Percentiles rank a stretch among this genome's conserved stretches.
These are phyloP conservation scores for Amblyjoppa proteus DNA, from an alignment of 2,888 invertebrate genomes.

Conservation along the genomic window DNA sequence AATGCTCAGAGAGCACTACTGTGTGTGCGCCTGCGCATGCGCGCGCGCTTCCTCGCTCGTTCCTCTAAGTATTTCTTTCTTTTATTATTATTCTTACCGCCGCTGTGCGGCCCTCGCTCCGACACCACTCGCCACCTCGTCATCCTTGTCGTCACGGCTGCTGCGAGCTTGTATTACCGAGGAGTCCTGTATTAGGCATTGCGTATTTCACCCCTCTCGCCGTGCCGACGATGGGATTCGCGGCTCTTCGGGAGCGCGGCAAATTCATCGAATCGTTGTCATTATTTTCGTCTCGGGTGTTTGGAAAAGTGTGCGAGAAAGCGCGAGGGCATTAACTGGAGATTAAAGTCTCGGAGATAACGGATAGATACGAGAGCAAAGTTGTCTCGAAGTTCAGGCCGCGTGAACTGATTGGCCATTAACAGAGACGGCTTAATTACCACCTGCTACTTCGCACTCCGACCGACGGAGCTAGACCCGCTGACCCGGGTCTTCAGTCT, in stretches of 20 bases:
- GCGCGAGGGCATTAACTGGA: background rate
- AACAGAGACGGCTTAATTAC: constrained; percentile 61
- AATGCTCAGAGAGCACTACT: constrained; percentile 66
- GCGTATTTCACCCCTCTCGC: background rate
- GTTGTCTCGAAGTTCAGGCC: constrained; percentile 35
- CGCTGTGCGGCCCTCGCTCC: constrained; percentile 13
- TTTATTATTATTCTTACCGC: constrained; percentile 13
- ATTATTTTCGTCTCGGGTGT: background rate
- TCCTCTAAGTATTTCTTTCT: background rate
- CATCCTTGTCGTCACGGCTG: constrained; percentile 45
- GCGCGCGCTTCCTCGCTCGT: background rate
- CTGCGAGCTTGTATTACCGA: constrained; percentile 33
- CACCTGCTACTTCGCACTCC: constrained; percentile 4
- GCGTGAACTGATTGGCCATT: constrained; percentile 55
- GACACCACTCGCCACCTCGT: constrained; percentile 61
- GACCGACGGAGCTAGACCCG: constrained; percentile 22
- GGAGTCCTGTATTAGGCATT: constrained; percentile 29
- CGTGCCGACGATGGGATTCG: background rate
- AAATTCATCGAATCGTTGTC: background rate
- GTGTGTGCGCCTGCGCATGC: constrained; percentile 2
- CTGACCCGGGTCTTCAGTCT: constrained; percentile 44
- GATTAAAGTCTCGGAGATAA: constrained; percentile 7
- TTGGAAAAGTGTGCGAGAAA: background rate
- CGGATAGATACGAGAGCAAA: constrained; percentile 20
- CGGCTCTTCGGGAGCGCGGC: background rate